Percentiles rank a stretch among this genome's conserved stretches.
phyloP scores from a whole-genome alignment of 2,888 invertebrate genomes.

The Erebia aethiops region DNA sequence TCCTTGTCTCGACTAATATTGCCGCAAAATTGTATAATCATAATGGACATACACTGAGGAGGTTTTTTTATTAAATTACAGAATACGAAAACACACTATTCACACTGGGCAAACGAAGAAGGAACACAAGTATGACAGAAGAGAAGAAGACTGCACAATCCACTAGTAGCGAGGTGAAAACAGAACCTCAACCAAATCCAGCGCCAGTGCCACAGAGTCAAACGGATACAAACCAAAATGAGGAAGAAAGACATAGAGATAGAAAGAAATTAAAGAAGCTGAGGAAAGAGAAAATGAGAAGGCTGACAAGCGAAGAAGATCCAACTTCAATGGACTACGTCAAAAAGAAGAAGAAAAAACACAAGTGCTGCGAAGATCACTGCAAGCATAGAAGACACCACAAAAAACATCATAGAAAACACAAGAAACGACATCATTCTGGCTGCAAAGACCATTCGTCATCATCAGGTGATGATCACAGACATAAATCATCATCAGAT shows the following conservation, averaged over 20 bases:
- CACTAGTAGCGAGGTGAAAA: constrained; percentile 52
- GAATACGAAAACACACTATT: constrained; percentile 93
- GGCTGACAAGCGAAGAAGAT: constrained; percentile 71
- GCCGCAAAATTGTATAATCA: background rate
- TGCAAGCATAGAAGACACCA: constrained; percentile 89
- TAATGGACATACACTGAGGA: background rate
- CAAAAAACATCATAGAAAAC: constrained; percentile 90
- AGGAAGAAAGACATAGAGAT: constrained; percentile 81
- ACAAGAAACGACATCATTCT: constrained; percentile 88
- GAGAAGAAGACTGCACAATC: constrained; percentile 73
- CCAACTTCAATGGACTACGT: constrained; percentile 71
- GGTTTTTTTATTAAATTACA: constrained; percentile 54
- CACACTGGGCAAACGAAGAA: constrained; percentile 88
- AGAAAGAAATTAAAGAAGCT: constrained; percentile 87
- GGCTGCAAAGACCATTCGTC: constrained; percentile 76
- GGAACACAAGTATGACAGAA: constrained; percentile 84
- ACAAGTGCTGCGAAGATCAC: constrained; percentile 87
- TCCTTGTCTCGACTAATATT: background rate
- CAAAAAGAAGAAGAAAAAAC: constrained; percentile 87
- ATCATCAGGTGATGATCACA: constrained; percentile 79
- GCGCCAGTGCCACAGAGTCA: constrained; percentile 39
- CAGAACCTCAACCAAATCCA: constrained; percentile 45
- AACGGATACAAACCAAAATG: constrained; percentile 47
- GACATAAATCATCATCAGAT: constrained; percentile 68
- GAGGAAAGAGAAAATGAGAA: constrained; percentile 84